Evolutionary conservation across 2,113 vertebrate genomes (phyloP).

Genomic region (Gambusia holbrooki): DNA sequence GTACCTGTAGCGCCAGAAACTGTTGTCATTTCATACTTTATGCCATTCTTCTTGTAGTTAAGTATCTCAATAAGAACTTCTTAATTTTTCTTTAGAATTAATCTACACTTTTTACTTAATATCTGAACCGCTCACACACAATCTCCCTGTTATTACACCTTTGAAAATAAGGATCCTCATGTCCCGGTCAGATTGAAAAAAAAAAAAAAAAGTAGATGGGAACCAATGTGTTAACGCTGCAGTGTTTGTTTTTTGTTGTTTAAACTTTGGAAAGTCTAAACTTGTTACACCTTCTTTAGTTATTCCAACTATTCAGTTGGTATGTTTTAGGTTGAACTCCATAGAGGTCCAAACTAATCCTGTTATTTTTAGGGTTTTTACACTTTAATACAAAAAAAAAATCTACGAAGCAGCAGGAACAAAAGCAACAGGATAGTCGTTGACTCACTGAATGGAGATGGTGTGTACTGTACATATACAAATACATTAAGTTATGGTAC

Average conservation of each 20-base stretch:
- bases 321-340: too few relatives aligned
- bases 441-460: conserved; percentile 1
- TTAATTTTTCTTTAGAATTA: conserved; percentile 14
- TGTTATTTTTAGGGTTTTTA: background rate
- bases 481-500: background rate
- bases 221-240: conserved; percentile 15
- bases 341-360: too few relatives aligned
- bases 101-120: conserved; percentile 7
- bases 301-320: background rate
- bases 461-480: background rate
- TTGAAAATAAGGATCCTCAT: conserved; percentile 2
- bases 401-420: background rate
- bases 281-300: conserved; percentile 1
- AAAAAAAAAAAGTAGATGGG: background rate
- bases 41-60: conserved; percentile 34
- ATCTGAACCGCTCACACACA: conserved; percentile 10
- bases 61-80: conserved; percentile 16
- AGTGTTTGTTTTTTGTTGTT: background rate
- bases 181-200: background rate
- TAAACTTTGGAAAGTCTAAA: conserved; percentile 6
- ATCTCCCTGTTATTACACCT: background rate
- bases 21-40: conserved; percentile 36
- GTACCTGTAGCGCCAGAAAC: conserved; percentile 57
- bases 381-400: background rate
- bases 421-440: background rate